These are phyloP conservation scores for Monopis laevigella DNA, from an alignment of 2,888 invertebrate species.

Conservation along the genomic window DNA sequence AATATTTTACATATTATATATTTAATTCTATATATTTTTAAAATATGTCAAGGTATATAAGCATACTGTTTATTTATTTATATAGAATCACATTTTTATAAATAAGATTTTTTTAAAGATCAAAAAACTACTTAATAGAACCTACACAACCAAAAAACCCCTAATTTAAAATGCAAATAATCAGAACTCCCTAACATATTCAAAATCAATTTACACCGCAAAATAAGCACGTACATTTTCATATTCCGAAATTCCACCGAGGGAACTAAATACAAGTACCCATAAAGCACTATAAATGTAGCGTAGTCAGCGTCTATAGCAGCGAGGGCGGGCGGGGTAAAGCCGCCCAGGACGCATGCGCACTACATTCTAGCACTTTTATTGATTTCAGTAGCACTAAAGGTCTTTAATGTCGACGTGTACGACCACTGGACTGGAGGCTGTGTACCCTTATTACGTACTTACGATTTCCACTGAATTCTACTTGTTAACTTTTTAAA, in stretches of 20 bases:
- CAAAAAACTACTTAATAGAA: too few relatives aligned
- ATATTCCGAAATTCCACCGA: constrained; percentile 7
- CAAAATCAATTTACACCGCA: constrained; percentile 8
- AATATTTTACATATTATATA: too few relatives aligned
- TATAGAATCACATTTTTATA: too few relatives aligned
- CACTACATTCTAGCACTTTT: constrained; percentile 71
- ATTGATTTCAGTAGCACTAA: constrained; percentile 78
- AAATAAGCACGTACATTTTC: constrained; percentile 10
- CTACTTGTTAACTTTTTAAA: constrained; percentile 54
- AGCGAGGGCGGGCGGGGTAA: constrained; percentile 26
- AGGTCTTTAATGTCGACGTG: constrained; percentile 66
- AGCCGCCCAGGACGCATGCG: constrained; percentile 55
- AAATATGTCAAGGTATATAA: too few relatives aligned
- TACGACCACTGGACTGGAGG: constrained; percentile 40
- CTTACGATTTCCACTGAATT: constrained; percentile 51
- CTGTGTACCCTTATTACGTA: constrained; percentile 61
- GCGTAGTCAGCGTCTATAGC: constrained; percentile 53
- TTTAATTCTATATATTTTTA: too few relatives aligned
- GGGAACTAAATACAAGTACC: constrained; percentile 54
- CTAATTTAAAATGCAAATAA: constrained; percentile 1
- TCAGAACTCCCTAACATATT: constrained; percentile 5
- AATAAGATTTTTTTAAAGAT: too few relatives aligned
- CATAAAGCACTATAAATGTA: constrained; percentile 56
- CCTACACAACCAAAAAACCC: too few relatives aligned
- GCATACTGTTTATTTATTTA: too few relatives aligned